Percentiles rank a stretch among this genome's conserved stretches.
These are phyloP conservation scores for Heliconius aoede DNA, from an alignment of 2,888 invertebrate genomes.

Conservation along the genomic window DNA sequence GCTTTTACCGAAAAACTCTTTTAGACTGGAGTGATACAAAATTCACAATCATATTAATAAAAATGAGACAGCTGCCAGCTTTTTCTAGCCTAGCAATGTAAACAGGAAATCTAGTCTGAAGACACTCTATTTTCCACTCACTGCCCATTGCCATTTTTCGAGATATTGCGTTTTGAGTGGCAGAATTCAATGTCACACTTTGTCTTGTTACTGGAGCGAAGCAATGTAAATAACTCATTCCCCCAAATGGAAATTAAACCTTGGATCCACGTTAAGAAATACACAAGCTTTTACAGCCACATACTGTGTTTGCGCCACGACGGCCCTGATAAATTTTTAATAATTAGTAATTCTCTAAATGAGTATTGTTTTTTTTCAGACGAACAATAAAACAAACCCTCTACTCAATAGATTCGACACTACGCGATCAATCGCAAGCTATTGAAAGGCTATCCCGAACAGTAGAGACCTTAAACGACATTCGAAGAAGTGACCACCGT, in stretches of 20 bases:
- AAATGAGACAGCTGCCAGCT: too few species aligned
- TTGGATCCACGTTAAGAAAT: too few species aligned
- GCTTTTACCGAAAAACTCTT: too few species aligned
- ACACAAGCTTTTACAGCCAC: not conserved
- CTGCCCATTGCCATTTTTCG: not conserved
- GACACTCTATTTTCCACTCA: too few species aligned
- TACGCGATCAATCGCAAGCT: conserved; percentile 80
- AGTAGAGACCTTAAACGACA: conserved; percentile 60
- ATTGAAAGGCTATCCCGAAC: conserved; percentile 67
- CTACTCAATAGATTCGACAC: conserved; percentile 73
- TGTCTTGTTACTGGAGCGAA: not conserved
- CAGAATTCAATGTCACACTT: not conserved
- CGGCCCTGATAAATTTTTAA: not conserved
- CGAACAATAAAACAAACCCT: conserved; percentile 78
- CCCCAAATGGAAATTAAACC: not conserved
- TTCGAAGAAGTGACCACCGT: conserved; percentile 53
- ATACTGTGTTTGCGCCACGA: not conserved
- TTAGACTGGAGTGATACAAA: too few species aligned
- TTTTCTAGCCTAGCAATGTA: too few species aligned
- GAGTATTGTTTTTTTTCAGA: conserved; percentile 52
- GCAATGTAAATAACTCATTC: not conserved
- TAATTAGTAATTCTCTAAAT: not conserved
- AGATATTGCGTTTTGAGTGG: not conserved
- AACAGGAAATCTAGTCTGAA: too few species aligned
- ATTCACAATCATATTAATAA: too few species aligned